These are phyloP conservation scores for Myotis lucifugus DNA, from an alignment of 2,113 vertebrate genomes.

Conservation along the genomic window DNA sequence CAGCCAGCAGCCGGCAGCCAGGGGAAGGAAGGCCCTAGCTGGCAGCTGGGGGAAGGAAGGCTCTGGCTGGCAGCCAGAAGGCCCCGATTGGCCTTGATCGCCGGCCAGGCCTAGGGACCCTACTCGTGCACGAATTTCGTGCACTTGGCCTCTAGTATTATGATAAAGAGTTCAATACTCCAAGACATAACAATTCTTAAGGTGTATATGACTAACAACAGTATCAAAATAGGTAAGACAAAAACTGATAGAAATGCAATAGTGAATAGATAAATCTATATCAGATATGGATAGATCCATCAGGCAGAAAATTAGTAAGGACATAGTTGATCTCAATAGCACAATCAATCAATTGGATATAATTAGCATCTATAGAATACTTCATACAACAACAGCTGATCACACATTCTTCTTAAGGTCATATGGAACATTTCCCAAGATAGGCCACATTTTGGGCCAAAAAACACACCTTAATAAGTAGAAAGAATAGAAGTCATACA, in stretches of 20 bases:
- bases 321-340: background rate
- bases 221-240: background rate
- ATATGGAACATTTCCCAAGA: background rate
- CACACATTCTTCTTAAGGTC: conserved; percentile 3
- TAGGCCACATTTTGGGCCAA: background rate
- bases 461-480: background rate
- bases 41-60: too few species aligned
- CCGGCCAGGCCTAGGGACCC: too few species aligned
- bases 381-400: background rate
- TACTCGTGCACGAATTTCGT: too few species aligned
- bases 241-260: background rate
- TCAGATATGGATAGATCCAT: background rate
- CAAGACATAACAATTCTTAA: background rate
- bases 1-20: too few species aligned
- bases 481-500: background rate
- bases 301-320: background rate
- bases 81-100: too few species aligned
- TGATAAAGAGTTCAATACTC: background rate
- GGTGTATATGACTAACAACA: background rate
- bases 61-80: too few species aligned
- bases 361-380: background rate
- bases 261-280: background rate
- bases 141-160: background rate
- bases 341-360: background rate
- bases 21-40: too few species aligned